Evolutionary conservation across 1,140 invertebrate genomes (phyloP).

Genomic region (Acromyrmex heyeri): DNA sequence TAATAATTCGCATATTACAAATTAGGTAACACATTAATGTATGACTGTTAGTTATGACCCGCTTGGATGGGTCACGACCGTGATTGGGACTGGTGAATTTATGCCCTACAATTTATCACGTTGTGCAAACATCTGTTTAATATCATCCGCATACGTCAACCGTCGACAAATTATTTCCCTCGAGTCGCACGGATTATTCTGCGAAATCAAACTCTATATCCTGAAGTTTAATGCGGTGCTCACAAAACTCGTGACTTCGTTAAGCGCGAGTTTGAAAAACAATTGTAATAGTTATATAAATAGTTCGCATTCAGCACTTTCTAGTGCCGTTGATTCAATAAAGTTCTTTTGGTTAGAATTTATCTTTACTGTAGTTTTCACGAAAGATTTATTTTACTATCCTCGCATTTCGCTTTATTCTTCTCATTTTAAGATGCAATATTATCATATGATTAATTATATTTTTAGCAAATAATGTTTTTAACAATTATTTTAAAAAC

Average conservation of each 20-base stretch:
- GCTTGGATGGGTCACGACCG: constrained; percentile 30
- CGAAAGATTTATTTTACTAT: constrained; percentile 8
- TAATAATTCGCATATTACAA: constrained; percentile 41
- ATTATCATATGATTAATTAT: not conserved
- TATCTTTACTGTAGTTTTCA: not conserved
- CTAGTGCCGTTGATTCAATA: not conserved
- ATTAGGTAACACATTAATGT: constrained; percentile 14
- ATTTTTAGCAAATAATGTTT: not conserved
- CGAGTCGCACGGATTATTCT: constrained; percentile 18
- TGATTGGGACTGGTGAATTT: constrained; percentile 49
- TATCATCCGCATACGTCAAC: constrained; percentile 45
- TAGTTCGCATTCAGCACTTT: not conserved
- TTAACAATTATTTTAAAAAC: not conserved
- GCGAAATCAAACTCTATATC: constrained; percentile 13
- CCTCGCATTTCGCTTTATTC: not conserved
- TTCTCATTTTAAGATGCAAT: not conserved
- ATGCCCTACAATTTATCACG: constrained; percentile 47
- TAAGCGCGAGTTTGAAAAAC: not conserved
- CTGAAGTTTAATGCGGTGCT: not conserved
- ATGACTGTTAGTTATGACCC: constrained; percentile 37
- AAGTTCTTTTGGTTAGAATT: not conserved
- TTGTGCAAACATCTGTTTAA: constrained; percentile 56
- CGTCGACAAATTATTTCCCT: constrained; percentile 53
- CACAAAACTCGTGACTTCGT: constrained; percentile 2
- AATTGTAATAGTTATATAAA: not conserved